Conservation (phyloP, 2,797 vertebrate species). For the Muraenolepis orangiensis region DNA sequence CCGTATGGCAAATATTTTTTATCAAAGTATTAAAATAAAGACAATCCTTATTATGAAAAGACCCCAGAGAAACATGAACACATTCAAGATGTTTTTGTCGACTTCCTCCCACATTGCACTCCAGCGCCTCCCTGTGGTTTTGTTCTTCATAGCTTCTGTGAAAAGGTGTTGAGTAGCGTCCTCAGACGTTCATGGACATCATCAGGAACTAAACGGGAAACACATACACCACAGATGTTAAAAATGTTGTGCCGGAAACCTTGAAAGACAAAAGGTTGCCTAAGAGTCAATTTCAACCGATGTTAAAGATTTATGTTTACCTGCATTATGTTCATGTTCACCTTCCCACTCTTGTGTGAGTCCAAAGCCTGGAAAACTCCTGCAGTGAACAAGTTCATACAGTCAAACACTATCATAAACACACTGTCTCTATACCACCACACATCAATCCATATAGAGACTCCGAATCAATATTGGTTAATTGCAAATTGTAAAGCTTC, state of each 20-base stretch:
- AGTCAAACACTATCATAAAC: conserved; percentile 3
- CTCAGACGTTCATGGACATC: conserved; percentile 76
- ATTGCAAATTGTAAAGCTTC: background rate
- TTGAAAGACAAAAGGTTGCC: background rate
- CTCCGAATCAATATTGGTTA: background rate
- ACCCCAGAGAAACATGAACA: background rate
- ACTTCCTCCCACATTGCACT: conserved; percentile 2
- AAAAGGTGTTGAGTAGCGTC: background rate
- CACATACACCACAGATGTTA: background rate
- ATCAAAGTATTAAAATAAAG: background rate
- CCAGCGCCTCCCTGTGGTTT: background rate
- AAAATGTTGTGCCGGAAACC: background rate
- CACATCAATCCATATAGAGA: background rate
- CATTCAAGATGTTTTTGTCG: background rate
- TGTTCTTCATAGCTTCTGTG: conserved; percentile 34
- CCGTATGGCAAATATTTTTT: background rate
- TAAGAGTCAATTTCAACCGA: background rate
- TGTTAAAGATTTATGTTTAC: conserved; percentile 41
- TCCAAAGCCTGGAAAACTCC: conserved; percentile 74
- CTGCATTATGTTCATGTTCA: conserved; percentile 71
- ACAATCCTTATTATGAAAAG: background rate
- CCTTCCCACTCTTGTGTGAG: conserved; percentile 47
- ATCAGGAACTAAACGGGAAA: conserved; percentile 68
- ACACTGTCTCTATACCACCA: background rate
- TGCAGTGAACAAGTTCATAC: conserved; percentile 27